These are phyloP conservation scores for Aphelenchoides avenae DNA, from an alignment of 1,140 invertebrate species.

Conservation along the genomic window DNA sequence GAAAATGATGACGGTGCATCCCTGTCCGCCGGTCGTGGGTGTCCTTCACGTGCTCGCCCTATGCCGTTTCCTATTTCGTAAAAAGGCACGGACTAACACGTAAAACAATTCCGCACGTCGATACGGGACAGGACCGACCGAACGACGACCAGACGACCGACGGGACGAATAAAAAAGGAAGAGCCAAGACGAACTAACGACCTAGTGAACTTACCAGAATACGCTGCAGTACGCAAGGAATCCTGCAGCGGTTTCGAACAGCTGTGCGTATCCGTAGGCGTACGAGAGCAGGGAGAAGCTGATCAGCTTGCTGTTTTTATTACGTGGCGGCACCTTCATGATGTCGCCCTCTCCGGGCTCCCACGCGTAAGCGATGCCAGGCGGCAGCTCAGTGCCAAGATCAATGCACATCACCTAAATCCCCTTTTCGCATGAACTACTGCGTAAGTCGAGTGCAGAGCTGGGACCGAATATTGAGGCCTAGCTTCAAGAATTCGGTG, in stretches of 20 bases:
- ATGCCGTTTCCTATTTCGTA: no score
- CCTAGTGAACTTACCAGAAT: constrained; percentile 44
- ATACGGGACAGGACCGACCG: no score
- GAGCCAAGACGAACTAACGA: no score
- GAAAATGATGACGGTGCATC: no score
- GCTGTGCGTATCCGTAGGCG: constrained; percentile 27
- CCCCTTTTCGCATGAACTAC: constrained; percentile 59
- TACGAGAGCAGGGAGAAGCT: constrained; percentile 35
- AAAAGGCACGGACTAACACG: no score
- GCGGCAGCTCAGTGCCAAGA: constrained; percentile 57
- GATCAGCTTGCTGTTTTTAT: constrained; percentile 60
- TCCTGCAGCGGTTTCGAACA: constrained; percentile 31
- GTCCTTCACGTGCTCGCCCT: no score
- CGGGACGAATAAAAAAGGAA: no score
- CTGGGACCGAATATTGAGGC: no score
- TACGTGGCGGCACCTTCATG: constrained; percentile 49
- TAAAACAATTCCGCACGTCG: no score
- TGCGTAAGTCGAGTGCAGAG: not conserved
- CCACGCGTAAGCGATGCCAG: constrained; percentile 64
- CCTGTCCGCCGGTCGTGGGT: no score
- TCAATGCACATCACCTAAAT: constrained; percentile 59
- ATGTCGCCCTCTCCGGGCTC: constrained; percentile 46
- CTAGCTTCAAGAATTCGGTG: no score
- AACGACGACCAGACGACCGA: no score
- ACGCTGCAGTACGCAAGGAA: constrained; percentile 41